Evolutionary conservation across 2,888 invertebrate species (phyloP).

Genomic region (Agapostemon virescens): DNA sequence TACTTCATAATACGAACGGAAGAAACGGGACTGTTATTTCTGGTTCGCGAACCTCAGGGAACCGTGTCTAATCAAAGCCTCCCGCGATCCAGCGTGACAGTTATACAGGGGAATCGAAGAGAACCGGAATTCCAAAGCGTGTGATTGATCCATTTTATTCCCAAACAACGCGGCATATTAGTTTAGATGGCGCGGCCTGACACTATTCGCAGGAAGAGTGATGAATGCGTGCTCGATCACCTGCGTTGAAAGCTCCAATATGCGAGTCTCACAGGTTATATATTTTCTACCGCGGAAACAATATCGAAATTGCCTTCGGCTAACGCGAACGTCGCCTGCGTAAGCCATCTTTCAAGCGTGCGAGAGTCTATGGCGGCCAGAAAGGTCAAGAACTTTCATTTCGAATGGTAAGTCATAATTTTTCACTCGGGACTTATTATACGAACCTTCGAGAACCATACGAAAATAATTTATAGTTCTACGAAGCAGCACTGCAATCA

Average conservation of each 20-base stretch:
- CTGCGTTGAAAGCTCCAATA: slow-evolving; percentile 43
- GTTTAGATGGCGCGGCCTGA: slow-evolving; percentile 40
- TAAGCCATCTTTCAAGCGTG: background rate
- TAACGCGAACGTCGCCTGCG: background rate
- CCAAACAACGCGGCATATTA: slow-evolving; percentile 38
- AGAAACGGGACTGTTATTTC: background rate
- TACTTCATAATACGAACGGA: background rate
- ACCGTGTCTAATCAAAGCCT: background rate
- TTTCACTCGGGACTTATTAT: background rate
- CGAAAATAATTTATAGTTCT: no score
- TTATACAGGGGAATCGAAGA: background rate
- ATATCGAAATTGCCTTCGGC: slow-evolving; percentile 24
- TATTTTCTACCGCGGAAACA: slow-evolving; percentile 35
- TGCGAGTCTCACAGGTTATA: slow-evolving; percentile 27
- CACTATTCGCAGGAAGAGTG: slow-evolving; percentile 49
- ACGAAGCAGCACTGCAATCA: no score
- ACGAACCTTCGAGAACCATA: no score
- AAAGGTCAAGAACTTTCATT: background rate
- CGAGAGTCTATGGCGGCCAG: background rate
- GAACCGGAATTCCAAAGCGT: slow-evolving; percentile 30
- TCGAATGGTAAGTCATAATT: background rate
- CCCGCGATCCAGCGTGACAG: background rate
- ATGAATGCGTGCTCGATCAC: slow-evolving; percentile 58
- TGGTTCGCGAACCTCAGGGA: background rate
- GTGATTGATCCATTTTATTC: slow-evolving; percentile 48